Evolutionary conservation across 2,797 vertebrate genomes (phyloP), one percentile per base, ranked within the genome.

Genomic region (Meda fulgida): DNA sequence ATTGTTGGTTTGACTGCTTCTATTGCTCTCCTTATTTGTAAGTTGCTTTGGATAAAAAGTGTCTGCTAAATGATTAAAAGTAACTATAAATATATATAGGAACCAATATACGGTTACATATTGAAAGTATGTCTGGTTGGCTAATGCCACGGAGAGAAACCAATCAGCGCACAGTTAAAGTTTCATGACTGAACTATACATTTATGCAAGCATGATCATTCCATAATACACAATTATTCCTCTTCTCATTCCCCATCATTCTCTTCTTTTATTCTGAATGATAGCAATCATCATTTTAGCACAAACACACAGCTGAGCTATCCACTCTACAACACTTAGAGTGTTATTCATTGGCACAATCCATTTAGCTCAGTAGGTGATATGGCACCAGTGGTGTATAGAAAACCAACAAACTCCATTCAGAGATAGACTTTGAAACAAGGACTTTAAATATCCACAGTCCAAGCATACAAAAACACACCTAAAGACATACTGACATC

Each of bases 281-380:
- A 66, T 10, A 82, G 53, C 80, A 78, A 70, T 83, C 19, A 58
- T 16, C 8, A 43, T 71, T 53, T 31, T 63, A 38, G 38, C 53
- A 66, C 51, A 88, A 58, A 73, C 21, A 78, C 66, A 84, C 71
- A 76, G 18, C n/a, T n/a, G n/a, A n/a, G 38, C 51, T 40, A 80
- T 71, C 81, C 43, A 76, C 66, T 9, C 85, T 89, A 91, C 92
- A 89, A 89, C 91, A 92, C 93, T 13, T 36, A 75, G 93, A 80
- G 65, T 51, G 66, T 58, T 89, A 92, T 90, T 91, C 88, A 91
- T 92, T 93, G 92, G 84, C 90, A 91, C 91, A 91, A 92, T 86
- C 88, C 92, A 93, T 93, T 93, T 90, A 91, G 88, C 90, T 91
- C 87, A 78, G 89, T 83, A 89, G 92, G 91, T 92, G 92, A 91